Conservation (phyloP, 2,888 invertebrate species). For the Craniophora ligustri region DNA sequence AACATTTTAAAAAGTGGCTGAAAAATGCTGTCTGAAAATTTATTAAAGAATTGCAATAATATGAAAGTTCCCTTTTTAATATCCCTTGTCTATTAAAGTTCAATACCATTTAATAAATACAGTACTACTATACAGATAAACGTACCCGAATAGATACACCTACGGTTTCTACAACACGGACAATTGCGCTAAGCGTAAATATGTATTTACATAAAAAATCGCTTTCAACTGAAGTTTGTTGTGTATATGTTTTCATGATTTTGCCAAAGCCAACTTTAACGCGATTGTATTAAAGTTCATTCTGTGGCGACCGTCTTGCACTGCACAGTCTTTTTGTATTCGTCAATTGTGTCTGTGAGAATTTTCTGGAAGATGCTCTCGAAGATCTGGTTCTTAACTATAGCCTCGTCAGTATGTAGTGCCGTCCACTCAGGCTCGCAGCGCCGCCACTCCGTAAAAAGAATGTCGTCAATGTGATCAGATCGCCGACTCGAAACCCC, state of each 20-base stretch:
- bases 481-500: conserved; percentile 77
- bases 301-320: conserved; percentile 10
- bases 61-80: conserved; percentile 4
- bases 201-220: conserved; percentile 39
- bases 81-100: conserved; percentile 25
- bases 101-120: conserved; percentile 44
- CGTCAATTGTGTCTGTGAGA: conserved; percentile 78
- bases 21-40: conserved; percentile 1
- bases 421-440: conserved; percentile 84
- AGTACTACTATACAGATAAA: conserved; percentile 29
- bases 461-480: conserved; percentile 83
- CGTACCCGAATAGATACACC: conserved; percentile 19
- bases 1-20: conserved; percentile 9
- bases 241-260: conserved; percentile 7
- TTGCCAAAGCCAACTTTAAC: conserved; percentile 11
- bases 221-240: conserved; percentile 8
- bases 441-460: conserved; percentile 82
- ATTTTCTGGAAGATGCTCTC: conserved; percentile 82
- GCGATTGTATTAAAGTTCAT: conserved; percentile 14
- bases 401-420: conserved; percentile 75
- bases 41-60: conserved; percentile 14
- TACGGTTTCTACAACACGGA: conserved; percentile 23
- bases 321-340: conserved; percentile 75
- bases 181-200: conserved; percentile 35
- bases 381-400: conserved; percentile 81